These are phyloP conservation scores for Dascillus cervinus DNA, from an alignment of 2,888 invertebrate species.

Conservation along the genomic window DNA sequence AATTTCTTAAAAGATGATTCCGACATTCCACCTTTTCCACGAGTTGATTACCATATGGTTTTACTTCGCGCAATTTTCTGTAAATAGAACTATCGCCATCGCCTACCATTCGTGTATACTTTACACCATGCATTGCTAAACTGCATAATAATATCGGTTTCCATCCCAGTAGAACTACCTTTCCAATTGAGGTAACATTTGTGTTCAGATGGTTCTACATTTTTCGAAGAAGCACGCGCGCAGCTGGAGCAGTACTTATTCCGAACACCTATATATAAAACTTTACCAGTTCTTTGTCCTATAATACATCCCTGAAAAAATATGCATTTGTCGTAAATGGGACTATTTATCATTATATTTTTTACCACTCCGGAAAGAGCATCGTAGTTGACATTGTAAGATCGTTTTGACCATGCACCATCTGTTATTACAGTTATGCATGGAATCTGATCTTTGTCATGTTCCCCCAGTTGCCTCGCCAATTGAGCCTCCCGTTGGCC, in stretches of 20 bases:
- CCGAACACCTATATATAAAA: constrained; percentile 21
- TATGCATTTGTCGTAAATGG: background rate
- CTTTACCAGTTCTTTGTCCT: constrained; percentile 15
- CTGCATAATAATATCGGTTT: constrained; percentile 10
- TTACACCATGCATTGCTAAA: constrained; percentile 11
- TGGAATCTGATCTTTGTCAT: constrained; percentile 2
- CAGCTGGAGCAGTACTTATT: constrained; percentile 26
- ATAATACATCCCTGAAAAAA: constrained; percentile 3
- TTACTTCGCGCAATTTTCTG: constrained; percentile 7
- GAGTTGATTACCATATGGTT: constrained; percentile 6
- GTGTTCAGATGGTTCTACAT: constrained; percentile 11
- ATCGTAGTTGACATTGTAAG: constrained; percentile 6
- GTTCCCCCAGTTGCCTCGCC: constrained; percentile 1
- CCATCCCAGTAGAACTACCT: constrained; percentile 19
- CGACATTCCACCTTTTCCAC: constrained; percentile 16
- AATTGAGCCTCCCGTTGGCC: constrained; percentile 4
- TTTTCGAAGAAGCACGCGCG: constrained; percentile 12
- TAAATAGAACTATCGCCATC: constrained; percentile 16
- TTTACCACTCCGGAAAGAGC: constrained; percentile 9
- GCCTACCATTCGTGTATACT: constrained; percentile 13
- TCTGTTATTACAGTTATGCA: constrained; percentile 3
- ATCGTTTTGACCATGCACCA: constrained; percentile 6
- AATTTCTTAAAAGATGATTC: constrained; percentile 17
- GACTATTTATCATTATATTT: too few species aligned
- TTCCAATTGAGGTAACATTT: constrained; percentile 25